A percentile compares a stretch with the other conserved stretches of the same genome.
Conservation (phyloP, 2,113 vertebrate genomes). For the Butastur rufipennis region DNA sequence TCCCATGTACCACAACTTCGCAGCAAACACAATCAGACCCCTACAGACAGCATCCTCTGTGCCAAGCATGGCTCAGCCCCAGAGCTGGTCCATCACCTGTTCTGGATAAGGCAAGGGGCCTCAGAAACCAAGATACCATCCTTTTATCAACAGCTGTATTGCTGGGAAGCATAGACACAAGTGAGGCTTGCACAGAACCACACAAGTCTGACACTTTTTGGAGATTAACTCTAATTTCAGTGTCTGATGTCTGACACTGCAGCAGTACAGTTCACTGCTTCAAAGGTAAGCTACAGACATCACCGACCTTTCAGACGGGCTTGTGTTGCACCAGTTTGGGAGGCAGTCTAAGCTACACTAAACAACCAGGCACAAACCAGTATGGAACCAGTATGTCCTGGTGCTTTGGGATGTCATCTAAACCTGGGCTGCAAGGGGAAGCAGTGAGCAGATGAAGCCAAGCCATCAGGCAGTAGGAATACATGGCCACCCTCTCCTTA, state of each 20-base stretch:
- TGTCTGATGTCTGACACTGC: background rate
- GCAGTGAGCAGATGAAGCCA: background rate
- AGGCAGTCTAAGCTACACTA: background rate
- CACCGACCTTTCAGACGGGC: accelerated
- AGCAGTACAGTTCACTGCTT: background rate
- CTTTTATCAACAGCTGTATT: background rate
- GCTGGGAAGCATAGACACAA: background rate
- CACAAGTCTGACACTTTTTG: background rate
- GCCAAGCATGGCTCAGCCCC: background rate
- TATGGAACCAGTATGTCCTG: background rate
- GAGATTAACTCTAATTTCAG: background rate
- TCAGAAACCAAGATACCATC: background rate
- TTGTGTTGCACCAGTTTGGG: background rate
- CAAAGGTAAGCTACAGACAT: background rate
- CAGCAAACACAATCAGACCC: background rate
- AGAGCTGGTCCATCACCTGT: accelerated
- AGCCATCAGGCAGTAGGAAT: background rate
- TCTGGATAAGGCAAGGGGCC: background rate
- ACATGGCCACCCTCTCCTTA: accelerated
- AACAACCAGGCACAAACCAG: background rate
- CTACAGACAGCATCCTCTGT: background rate
- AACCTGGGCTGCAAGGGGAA: background rate
- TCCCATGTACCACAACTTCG: background rate
- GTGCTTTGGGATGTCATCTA: background rate
- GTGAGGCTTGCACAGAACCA: background rate